phyloP scores from a whole-genome alignment of 1,140 invertebrate genomes.

The Latrodectus geometricus region DNA sequence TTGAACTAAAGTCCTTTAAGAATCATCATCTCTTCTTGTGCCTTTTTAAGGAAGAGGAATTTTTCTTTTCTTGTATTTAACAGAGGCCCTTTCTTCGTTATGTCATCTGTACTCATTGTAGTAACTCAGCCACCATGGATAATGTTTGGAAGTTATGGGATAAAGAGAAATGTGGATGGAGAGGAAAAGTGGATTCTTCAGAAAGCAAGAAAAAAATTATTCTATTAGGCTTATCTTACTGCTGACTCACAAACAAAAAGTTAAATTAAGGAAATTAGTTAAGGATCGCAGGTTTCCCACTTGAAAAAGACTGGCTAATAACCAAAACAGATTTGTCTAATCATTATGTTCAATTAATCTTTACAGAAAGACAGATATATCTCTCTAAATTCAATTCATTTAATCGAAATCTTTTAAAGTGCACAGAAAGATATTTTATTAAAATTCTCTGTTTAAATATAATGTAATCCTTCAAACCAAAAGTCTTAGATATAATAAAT shows the following conservation, averaged over 20 bases:
- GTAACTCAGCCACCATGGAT: constrained; percentile 16
- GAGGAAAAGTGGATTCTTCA: not conserved
- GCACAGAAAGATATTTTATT: no score
- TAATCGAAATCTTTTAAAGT: no score
- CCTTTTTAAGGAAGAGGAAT: not conserved
- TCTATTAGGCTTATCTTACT: not conserved
- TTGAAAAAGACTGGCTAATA: no score
- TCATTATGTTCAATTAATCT: no score
- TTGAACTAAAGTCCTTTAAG: constrained; percentile 7
- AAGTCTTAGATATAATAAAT: no score
- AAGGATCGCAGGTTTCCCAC: not conserved
- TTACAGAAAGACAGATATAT: no score
- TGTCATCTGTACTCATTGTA: constrained; percentile 6
- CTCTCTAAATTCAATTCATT: no score
- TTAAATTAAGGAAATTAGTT: constrained; percentile 14
- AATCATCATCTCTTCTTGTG: constrained; percentile 10
- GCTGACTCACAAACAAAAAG: constrained; percentile 6
- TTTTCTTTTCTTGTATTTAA: constrained; percentile 14
- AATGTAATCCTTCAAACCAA: no score
- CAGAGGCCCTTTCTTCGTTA: constrained; percentile 7
- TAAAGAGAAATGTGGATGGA: not conserved
- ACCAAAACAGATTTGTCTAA: no score
- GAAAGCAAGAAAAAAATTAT: constrained; percentile 15
- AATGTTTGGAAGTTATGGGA: not conserved
- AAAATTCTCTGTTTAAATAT: no score